Percentiles rank a stretch among this genome's conserved stretches.
phyloP scores from a whole-genome alignment of 1,140 invertebrate genomes.

The Bactericera cockerelli region DNA sequence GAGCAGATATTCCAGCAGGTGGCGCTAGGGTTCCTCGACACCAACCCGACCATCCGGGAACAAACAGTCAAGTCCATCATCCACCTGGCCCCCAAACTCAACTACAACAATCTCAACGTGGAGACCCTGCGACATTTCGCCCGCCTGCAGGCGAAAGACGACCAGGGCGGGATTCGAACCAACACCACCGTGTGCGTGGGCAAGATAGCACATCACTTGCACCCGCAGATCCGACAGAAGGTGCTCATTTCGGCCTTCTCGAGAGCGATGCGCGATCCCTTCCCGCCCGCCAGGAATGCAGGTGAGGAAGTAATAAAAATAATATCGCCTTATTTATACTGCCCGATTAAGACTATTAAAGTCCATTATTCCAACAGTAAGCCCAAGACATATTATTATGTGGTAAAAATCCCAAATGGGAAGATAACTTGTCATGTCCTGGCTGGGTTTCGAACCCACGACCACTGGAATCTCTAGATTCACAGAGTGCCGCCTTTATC shows the following conservation, averaged over 20 bases:
- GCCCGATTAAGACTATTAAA: no score
- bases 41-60: slow-evolving; percentile 89
- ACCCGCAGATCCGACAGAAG: slow-evolving; percentile 83
- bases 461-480: no score
- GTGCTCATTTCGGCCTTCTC: slow-evolving; percentile 93
- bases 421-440: no score
- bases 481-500: no score
- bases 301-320: no score
- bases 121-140: slow-evolving; percentile 94
- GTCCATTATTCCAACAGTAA: no score
- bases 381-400: no score
- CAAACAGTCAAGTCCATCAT: slow-evolving; percentile 97
- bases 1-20: slow-evolving; percentile 83
- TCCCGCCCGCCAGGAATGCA: slow-evolving; percentile 80
- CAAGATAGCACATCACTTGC: slow-evolving; percentile 87
- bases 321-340: no score
- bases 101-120: slow-evolving; percentile 94
- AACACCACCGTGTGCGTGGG: slow-evolving; percentile 98
- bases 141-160: slow-evolving; percentile 83
- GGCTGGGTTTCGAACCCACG: no score
- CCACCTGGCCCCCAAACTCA: slow-evolving; percentile 86
- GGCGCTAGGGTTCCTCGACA: slow-evolving; percentile 86
- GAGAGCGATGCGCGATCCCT: slow-evolving; percentile 82
- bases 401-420: no score
- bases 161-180: slow-evolving; percentile 70